phyloP scores from a whole-genome alignment of 2,888 invertebrate genomes.

The Heterodera filipjevi region DNA sequence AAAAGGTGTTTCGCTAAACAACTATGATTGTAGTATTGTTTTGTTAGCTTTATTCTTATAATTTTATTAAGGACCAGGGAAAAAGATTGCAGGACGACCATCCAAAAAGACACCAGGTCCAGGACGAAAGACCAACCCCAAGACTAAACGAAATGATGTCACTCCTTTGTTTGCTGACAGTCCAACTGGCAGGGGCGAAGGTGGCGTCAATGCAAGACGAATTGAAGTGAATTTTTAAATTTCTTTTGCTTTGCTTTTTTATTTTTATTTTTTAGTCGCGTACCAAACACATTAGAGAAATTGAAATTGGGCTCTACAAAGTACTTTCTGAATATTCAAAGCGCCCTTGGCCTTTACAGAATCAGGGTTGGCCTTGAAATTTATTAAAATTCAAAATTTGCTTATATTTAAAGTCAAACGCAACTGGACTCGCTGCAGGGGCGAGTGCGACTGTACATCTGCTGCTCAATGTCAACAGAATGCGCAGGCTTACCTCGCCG shows the following conservation, averaged over 20 bases:
- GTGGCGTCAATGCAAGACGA: background rate
- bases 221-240: background rate
- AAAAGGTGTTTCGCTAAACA: background rate
- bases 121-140: too few relatives aligned
- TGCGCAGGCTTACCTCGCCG: slow-evolving; percentile 4
- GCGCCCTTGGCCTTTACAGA: background rate
- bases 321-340: background rate
- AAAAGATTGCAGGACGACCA: too few relatives aligned
- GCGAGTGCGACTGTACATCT: background rate
- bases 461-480: slow-evolving; percentile 10
- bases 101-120: too few relatives aligned
- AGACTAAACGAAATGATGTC: background rate
- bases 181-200: background rate
- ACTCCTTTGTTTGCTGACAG: background rate
- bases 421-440: background rate
- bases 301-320: background rate
- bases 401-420: background rate
- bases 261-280: background rate
- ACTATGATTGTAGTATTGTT: too few relatives aligned
- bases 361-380: background rate
- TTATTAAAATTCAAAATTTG: background rate
- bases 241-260: background rate
- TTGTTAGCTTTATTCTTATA: too few relatives aligned
- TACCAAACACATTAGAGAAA: background rate
- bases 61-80: too few relatives aligned